phyloP scores from a whole-genome alignment of 2,797 vertebrate species.

The Ctenopoma kingsleyae region DNA sequence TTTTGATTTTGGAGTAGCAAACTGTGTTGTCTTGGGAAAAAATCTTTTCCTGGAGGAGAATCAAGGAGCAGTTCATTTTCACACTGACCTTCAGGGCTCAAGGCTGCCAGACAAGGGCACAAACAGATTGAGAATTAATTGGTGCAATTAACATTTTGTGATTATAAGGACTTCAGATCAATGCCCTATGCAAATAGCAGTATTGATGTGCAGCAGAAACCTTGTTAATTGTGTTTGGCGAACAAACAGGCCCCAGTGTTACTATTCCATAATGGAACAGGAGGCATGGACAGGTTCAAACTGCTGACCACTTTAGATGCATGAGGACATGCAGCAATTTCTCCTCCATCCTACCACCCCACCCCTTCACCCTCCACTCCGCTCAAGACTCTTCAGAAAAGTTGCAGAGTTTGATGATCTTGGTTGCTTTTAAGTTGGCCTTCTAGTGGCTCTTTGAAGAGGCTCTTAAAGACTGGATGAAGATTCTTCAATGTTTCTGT shows the following conservation, averaged over 20 bases:
- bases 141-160: slow-evolving; percentile 98
- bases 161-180: slow-evolving; percentile 96
- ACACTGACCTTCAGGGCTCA: slow-evolving; percentile 92
- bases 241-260: slow-evolving; percentile 80
- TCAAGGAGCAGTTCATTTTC: slow-evolving; percentile 89
- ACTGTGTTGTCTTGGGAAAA: slow-evolving; percentile 84
- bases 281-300: slow-evolving; percentile 84
- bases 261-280: slow-evolving; percentile 89
- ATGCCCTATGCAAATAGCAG: slow-evolving; percentile 94
- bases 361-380: slow-evolving; percentile 55
- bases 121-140: slow-evolving; percentile 99
- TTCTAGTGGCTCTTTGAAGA: slow-evolving; percentile 76
- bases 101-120: slow-evolving; percentile 89
- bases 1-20: slow-evolving; percentile 82
- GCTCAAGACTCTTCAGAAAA: slow-evolving; percentile 73
- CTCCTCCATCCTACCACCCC: slow-evolving; percentile 49
- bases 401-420: slow-evolving; percentile 81
- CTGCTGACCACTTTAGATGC: slow-evolving; percentile 85
- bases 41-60: slow-evolving; percentile 84
- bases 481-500: slow-evolving; percentile 72
- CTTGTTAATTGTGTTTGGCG: slow-evolving; percentile 89
- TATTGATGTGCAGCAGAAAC: slow-evolving; percentile 91
- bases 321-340: slow-evolving; percentile 63
- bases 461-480: slow-evolving; percentile 68
- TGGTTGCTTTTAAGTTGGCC: slow-evolving; percentile 70